These are phyloP conservation scores for Uropetala carovei DNA, from an alignment of 2,888 invertebrate species.

Conservation along the genomic window DNA sequence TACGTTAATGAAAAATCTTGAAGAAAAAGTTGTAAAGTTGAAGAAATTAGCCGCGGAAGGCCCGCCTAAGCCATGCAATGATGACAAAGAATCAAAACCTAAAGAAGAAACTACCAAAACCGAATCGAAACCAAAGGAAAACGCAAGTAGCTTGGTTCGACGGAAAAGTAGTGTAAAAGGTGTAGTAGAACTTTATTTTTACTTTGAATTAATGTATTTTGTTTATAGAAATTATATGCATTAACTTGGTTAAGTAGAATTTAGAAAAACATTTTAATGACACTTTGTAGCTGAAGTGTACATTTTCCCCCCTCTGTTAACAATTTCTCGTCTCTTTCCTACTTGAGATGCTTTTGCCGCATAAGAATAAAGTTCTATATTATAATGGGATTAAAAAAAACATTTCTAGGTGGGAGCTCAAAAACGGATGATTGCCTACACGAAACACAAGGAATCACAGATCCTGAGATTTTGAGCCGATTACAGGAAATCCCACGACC, in stretches of 20 bases:
- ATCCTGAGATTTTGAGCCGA: constrained; percentile 82
- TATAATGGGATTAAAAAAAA: neutral
- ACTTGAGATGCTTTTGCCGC: neutral
- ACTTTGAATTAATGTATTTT: neutral
- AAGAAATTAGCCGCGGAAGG: constrained; percentile 74
- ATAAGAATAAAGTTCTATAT: neutral
- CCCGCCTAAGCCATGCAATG: constrained; percentile 28
- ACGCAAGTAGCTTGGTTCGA: constrained; percentile 69
- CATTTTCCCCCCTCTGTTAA: neutral
- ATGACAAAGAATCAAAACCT: constrained; percentile 60
- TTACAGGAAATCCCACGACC: constrained; percentile 80
- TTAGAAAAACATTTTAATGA: neutral
- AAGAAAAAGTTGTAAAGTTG: constrained; percentile 85
- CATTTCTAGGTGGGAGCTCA: constrained; percentile 71
- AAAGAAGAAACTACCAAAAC: constrained; percentile 71
- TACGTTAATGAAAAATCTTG: constrained; percentile 88
- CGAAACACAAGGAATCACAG: constrained; percentile 79
- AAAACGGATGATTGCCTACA: constrained; percentile 77
- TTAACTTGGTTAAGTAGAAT: neutral
- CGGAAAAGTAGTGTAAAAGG: constrained; percentile 65
- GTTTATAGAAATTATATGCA: neutral
- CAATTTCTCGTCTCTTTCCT: neutral
- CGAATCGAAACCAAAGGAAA: constrained; percentile 73
- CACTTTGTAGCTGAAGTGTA: neutral
- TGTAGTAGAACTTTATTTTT: neutral